Evolutionary conservation across 2,797 vertebrate species (phyloP), one percentile per base, ranked within the genome.

Genomic region (Discoglossus pictus): DNA sequence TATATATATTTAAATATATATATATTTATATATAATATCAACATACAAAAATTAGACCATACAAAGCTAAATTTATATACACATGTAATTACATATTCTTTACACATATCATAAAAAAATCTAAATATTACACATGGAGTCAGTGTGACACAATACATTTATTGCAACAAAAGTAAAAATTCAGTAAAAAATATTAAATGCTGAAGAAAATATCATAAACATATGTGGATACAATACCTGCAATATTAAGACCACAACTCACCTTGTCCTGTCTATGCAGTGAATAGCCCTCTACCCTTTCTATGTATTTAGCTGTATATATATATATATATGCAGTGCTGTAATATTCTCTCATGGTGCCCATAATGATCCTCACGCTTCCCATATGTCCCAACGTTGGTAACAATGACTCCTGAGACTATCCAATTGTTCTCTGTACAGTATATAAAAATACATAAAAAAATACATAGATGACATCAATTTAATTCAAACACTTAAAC

Each of bases 351-450:
- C 48, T 20, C 47, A 24, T 46, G 43, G 15, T 46, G 47, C 43
- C 7, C 52, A 55, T 50, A 55, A 27, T 73, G 73, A 75, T 35
- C 77, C 74, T 80, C 82, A 72, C 74, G 81, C 80, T 85, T 80
- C 74, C 83, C 76, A 52, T 78, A 71, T 85, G 82, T 88, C 72
- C 58, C 78, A 78, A 68, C 66, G 75, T 46, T 62, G 74, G 76
- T 75, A 81, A 89, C 84, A 91, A 86, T 86, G 78, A 79, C 62
- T 72, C 64, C 35, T 70, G 79, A 62, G 67, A 62, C 66, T 72
- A 44, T 40, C 66, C 63, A 42, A 73, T 83, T 85, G 77, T 76
- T 79, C 74, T 78, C 65, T 35, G 8, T 75, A 83, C 81, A 82
- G 82, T 82, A 48, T 12, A 50, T 31, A 53, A 27, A 20, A 8